Percentiles rank a stretch among this genome's conserved stretches.
These are phyloP conservation scores for Eueremaeus valkanovi DNA, from an alignment of 2,888 invertebrate genomes.

Conservation along the genomic window DNA sequence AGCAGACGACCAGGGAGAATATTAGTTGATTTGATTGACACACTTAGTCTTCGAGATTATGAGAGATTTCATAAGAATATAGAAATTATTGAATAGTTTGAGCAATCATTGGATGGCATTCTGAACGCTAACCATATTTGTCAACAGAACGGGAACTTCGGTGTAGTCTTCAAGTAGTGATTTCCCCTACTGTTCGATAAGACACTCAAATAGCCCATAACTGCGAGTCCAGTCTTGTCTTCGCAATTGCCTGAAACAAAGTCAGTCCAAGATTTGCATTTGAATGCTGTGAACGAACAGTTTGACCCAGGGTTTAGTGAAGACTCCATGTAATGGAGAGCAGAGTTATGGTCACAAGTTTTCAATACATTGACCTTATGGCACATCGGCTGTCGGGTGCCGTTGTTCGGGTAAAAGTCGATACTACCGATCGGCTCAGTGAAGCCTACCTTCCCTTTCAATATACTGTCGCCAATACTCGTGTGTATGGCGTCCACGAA, in stretches of 20 bases:
- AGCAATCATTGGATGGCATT: no score
- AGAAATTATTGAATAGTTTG: no score
- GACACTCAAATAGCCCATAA: constrained; percentile 24
- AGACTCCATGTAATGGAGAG: constrained; percentile 18
- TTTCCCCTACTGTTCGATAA: not conserved
- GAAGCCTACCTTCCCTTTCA: constrained; percentile 24
- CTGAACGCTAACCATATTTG: no score
- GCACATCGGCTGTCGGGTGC: constrained; percentile 13
- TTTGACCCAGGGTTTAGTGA: not conserved
- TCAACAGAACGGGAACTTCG: constrained; percentile 10
- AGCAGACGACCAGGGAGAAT: no score
- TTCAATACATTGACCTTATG: not conserved
- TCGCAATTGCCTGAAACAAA: constrained; percentile 2
- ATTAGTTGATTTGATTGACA: no score
- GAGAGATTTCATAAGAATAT: no score
- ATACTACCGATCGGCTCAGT: constrained; percentile 4
- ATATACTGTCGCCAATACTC: not conserved
- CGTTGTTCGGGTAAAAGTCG: constrained; percentile 37
- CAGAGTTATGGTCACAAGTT: constrained; percentile 24
- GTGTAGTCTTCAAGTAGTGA: constrained; percentile 19
- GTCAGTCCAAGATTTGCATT: constrained; percentile 9
- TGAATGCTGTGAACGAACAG: constrained; percentile 14
- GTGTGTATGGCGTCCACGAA: constrained; percentile 39
- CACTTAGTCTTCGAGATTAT: no score
- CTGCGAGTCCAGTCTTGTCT: not conserved